phyloP scores from a whole-genome alignment of 2,113 vertebrate genomes.

The Oostethus manadensis region DNA sequence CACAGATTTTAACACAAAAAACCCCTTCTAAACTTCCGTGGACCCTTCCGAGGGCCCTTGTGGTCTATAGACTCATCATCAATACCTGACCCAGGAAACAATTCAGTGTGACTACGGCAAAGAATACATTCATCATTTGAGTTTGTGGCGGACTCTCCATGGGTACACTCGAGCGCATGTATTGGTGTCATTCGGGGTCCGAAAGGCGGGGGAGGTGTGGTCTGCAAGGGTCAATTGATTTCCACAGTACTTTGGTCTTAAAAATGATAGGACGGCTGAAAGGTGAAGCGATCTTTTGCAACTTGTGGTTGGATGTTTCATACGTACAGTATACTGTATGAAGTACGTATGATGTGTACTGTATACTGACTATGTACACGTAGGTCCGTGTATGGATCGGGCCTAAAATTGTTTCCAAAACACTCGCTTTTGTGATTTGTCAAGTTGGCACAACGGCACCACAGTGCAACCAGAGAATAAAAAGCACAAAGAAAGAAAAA shows the following conservation, averaged over 20 bases:
- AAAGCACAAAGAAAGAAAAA: conserved; percentile 14
- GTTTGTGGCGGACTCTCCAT: background rate
- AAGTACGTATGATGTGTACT: conserved; percentile 13
- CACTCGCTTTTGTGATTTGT: conserved; percentile 37
- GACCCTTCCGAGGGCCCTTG: no score
- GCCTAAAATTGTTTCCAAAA: conserved; percentile 51
- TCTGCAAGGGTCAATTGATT: conserved; percentile 50
- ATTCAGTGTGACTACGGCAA: background rate
- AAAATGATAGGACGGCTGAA: conserved; percentile 56
- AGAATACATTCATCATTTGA: conserved; percentile 9
- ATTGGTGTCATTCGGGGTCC: conserved; percentile 18
- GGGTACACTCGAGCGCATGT: background rate
- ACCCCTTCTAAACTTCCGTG: no score
- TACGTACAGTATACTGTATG: background rate
- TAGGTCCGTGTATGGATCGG: conserved; percentile 43
- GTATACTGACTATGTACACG: conserved; percentile 22
- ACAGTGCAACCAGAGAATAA: conserved; percentile 62
- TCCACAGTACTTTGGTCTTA: conserved; percentile 77
- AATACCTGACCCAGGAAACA: background rate
- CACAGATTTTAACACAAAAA: no score
- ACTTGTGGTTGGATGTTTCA: conserved; percentile 43
- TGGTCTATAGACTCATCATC: no score
- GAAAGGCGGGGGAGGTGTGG: conserved; percentile 24
- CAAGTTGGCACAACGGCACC: conserved; percentile 61
- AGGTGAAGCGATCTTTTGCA: conserved; percentile 62